These are phyloP conservation scores for Artemisiospiza belli DNA, from an alignment of 2,113 vertebrate species.

Conservation along the genomic window DNA sequence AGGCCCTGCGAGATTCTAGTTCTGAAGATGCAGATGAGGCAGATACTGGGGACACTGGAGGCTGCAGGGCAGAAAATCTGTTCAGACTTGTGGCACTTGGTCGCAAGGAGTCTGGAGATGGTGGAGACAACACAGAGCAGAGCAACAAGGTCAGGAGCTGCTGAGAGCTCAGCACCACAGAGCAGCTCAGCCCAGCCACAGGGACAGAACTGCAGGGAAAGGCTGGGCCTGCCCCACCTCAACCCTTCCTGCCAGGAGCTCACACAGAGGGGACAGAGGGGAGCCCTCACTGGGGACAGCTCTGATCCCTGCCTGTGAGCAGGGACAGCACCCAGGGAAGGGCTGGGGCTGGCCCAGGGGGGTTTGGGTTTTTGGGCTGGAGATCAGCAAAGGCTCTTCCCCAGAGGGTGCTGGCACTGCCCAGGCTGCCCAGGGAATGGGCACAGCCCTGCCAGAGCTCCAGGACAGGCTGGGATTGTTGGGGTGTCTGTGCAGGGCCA, in stretches of 20 bases:
- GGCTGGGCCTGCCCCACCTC: neutral
- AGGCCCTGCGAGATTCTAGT: slow-evolving; percentile 84
- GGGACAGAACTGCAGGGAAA: neutral
- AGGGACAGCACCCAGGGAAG: rapidly evolving
- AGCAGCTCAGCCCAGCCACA: rapidly evolving
- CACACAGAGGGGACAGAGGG: neutral
- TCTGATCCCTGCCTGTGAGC: neutral
- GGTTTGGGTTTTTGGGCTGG: rapidly evolving
- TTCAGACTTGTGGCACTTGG: slow-evolving; percentile 88
- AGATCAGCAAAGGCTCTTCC: neutral
- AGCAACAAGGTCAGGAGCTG: neutral
- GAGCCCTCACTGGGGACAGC: neutral
- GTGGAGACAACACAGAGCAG: slow-evolving; percentile 22
- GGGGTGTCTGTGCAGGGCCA: neutral
- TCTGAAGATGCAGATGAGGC: slow-evolving; percentile 80
- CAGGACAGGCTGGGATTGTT: neutral
- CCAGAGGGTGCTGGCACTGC: neutral
- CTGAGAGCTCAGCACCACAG: neutral
- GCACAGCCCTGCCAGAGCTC: neutral
- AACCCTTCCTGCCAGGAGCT: neutral
- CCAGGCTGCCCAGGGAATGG: neutral
- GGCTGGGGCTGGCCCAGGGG: neutral
- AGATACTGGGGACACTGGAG: slow-evolving; percentile 76
- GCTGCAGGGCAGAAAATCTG: slow-evolving; percentile 92
- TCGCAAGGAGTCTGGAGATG: slow-evolving; percentile 83